phyloP scores from a whole-genome alignment of 2,797 vertebrate genomes.

The Peromyscus melanophrys region DNA sequence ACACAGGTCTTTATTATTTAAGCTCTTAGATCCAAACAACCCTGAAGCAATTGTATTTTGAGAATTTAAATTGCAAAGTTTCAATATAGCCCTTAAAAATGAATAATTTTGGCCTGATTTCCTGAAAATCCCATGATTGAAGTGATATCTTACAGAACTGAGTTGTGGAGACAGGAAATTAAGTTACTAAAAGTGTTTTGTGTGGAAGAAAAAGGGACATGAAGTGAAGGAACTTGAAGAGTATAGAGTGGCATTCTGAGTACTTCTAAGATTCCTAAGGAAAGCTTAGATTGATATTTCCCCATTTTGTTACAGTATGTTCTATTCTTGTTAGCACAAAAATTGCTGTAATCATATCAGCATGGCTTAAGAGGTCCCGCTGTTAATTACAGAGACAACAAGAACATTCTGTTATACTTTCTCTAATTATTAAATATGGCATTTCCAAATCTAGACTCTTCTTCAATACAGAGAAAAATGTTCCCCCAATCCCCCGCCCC shows the following conservation, averaged over 20 bases:
- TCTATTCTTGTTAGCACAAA: constrained; percentile 68
- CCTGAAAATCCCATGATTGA: neutral
- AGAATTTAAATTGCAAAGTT: neutral
- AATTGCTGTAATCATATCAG: constrained; percentile 77
- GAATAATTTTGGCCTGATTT: neutral
- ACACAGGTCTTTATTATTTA: neutral
- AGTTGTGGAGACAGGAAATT: neutral
- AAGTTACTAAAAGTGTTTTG: constrained; percentile 47
- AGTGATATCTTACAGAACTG: constrained; percentile 16
- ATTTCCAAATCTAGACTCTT: constrained; percentile 71
- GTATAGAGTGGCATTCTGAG: neutral
- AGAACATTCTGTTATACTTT: constrained; percentile 72
- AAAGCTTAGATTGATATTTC: constrained; percentile 65
- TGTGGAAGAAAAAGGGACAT: neutral
- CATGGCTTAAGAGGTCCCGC: constrained; percentile 66
- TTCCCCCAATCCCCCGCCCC: neutral
- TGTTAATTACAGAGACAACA: constrained; percentile 77
- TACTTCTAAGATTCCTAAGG: constrained; percentile 11
- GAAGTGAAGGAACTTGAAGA: constrained; percentile 17
- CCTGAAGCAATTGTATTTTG: neutral
- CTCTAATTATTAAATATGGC: constrained; percentile 75
- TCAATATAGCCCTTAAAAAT: neutral
- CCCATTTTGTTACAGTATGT: constrained; percentile 62
- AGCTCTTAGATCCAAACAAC: neutral
- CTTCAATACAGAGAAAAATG: constrained; percentile 55